These are phyloP conservation scores for Caprella mutica DNA, from an alignment of 2,888 invertebrate genomes.

Conservation along the genomic window DNA sequence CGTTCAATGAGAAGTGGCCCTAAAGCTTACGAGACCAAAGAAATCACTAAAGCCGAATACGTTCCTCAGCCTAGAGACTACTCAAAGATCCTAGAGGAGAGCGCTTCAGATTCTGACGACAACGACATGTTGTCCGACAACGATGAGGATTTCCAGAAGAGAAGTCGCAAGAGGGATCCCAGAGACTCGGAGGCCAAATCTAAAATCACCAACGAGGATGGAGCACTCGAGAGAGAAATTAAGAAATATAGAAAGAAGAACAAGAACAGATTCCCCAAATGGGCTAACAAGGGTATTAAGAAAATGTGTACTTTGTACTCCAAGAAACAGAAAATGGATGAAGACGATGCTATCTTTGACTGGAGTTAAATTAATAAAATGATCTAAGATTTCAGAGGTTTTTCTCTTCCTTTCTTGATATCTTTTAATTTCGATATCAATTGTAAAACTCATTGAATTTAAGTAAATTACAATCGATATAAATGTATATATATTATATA, in stretches of 20 bases:
- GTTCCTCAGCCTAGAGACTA: neutral
- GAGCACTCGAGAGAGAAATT: neutral
- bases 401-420: too few species aligned
- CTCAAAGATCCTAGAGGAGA: neutral
- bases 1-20: neutral
- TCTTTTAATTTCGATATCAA: too few species aligned
- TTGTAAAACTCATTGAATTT: too few species aligned
- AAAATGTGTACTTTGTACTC: neutral
- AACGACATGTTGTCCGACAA: neutral
- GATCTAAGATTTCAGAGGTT: too few species aligned
- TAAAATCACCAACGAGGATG: neutral
- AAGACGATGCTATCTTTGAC: constrained; percentile 1
- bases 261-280: neutral
- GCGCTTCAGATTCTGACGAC: neutral
- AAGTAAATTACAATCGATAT: too few species aligned
- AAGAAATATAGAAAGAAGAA: neutral
- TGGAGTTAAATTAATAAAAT: too few species aligned
- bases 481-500: too few species aligned
- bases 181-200: neutral
- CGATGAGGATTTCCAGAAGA: neutral
- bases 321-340: neutral
- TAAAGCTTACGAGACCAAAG: neutral
- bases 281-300: neutral
- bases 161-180: neutral
- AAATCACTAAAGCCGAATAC: neutral